phyloP scores from a whole-genome alignment of 2,113 vertebrate species.

The Neotoma lepida region DNA sequence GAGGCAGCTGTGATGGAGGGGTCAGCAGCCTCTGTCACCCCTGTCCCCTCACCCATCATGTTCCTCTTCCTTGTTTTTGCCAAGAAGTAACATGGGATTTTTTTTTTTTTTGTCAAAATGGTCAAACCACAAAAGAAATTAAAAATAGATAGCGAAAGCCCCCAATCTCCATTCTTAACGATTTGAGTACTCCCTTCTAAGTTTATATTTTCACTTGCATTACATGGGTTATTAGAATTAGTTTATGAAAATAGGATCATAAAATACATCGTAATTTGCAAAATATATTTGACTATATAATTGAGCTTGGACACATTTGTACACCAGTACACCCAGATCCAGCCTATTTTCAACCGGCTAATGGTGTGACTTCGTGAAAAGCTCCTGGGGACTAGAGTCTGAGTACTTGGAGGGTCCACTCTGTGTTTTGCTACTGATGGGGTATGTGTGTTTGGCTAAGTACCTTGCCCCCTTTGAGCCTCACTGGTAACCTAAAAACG shows the following conservation, averaged over 20 bases:
- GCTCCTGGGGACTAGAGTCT: neutral
- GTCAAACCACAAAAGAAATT: neutral
- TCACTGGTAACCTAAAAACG: neutral
- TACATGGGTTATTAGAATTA: neutral
- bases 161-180: neutral
- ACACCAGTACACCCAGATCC: neutral
- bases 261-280: neutral
- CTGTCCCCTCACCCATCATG: accelerated
- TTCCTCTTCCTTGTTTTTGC: neutral
- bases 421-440: neutral
- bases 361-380: neutral
- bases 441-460: neutral
- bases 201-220: slow-evolving; percentile 26
- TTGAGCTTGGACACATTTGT: neutral
- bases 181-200: neutral
- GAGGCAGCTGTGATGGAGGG: neutral
- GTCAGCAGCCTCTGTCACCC: neutral
- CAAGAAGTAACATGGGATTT: neutral
- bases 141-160: neutral
- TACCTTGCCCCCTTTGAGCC: neutral
- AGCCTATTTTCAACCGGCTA: neutral
- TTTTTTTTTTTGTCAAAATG: neutral
- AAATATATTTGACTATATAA: neutral
- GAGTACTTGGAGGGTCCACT: neutral
- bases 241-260: neutral